Evolutionary conservation across 2,113 vertebrate species (phyloP).

Genomic region (Blennius ocellaris): DNA sequence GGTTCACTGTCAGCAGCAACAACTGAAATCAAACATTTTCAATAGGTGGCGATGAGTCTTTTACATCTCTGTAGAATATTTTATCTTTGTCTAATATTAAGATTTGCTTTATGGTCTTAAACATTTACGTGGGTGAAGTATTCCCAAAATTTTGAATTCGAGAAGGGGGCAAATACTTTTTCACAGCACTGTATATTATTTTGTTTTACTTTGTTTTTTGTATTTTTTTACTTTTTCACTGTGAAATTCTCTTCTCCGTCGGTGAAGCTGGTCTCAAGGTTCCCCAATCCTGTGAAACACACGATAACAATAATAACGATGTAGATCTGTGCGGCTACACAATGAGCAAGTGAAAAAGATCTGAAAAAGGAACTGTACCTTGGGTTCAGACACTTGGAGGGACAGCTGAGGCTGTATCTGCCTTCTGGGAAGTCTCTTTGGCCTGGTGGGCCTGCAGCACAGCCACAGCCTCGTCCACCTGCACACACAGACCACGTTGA

Average conservation of each 20-base stretch:
- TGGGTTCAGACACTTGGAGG: constrained; percentile 88
- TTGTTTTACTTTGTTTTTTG: constrained; percentile 91
- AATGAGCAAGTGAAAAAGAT: neutral
- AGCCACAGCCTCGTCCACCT: constrained; percentile 99
- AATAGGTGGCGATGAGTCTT: too few relatives aligned
- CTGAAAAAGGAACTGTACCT: constrained; percentile 42
- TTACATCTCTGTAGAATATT: too few relatives aligned
- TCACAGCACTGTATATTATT: constrained; percentile 85
- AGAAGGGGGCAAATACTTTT: constrained; percentile 62
- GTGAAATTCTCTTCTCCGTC: constrained; percentile 89
- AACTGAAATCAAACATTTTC: too few relatives aligned
- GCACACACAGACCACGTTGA: neutral
- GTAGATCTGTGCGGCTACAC: too few relatives aligned
- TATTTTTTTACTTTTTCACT: constrained; percentile 85
- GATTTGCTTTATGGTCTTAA: too few relatives aligned
- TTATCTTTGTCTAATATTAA: too few relatives aligned
- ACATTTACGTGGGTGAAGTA: too few relatives aligned
- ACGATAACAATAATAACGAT: too few relatives aligned
- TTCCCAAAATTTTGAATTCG: too few relatives aligned
- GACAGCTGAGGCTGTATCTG: constrained; percentile 88
- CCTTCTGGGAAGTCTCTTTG: constrained; percentile 96
- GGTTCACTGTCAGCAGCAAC: too few relatives aligned
- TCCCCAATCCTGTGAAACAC: constrained; percentile 54
- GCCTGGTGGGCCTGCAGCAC: constrained; percentile 98
- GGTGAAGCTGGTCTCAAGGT: constrained; percentile 88